Conservation (phyloP, 2,797 vertebrate species). For the Poeciliopsis infans region DNA sequence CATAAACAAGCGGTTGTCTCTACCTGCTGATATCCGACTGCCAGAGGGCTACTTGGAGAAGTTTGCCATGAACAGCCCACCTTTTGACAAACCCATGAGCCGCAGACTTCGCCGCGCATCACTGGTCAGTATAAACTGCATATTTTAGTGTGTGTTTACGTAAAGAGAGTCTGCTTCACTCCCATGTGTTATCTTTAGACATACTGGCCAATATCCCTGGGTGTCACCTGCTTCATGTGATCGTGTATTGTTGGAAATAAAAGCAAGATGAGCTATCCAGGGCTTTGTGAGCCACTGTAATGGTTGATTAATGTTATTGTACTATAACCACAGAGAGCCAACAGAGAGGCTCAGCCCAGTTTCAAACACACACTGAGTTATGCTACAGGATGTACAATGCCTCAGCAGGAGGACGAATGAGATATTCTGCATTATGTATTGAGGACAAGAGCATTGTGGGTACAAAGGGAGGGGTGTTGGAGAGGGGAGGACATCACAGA, state of each 20-base stretch:
- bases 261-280: constrained; percentile 32
- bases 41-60: constrained; percentile 86
- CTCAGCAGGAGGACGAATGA: constrained; percentile 63
- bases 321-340: constrained; percentile 18
- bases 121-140: constrained; percentile 73
- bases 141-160: constrained; percentile 19
- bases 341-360: constrained; percentile 9
- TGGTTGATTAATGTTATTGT: constrained; percentile 42
- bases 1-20: constrained; percentile 86
- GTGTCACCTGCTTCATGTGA: constrained; percentile 31
- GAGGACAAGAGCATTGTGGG: constrained; percentile 65
- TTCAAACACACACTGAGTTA: constrained; percentile 35
- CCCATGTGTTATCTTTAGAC: constrained; percentile 5
- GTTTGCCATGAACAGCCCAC: constrained; percentile 85
- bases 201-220: constrained; percentile 3
- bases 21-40: constrained; percentile 84
- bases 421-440: constrained; percentile 66
- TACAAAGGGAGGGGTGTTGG: constrained; percentile 38
- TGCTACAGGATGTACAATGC: constrained; percentile 52
- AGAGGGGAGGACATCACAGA: constrained; percentile 20
- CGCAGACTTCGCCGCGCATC: constrained; percentile 83
- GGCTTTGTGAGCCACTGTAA: constrained; percentile 38
- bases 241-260: constrained; percentile 39
- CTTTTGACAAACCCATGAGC: constrained; percentile 86
- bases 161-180: constrained; percentile 3